Evolutionary conservation across 2,113 vertebrate species (phyloP).

Genomic region (Scartelaos histophorus): DNA sequence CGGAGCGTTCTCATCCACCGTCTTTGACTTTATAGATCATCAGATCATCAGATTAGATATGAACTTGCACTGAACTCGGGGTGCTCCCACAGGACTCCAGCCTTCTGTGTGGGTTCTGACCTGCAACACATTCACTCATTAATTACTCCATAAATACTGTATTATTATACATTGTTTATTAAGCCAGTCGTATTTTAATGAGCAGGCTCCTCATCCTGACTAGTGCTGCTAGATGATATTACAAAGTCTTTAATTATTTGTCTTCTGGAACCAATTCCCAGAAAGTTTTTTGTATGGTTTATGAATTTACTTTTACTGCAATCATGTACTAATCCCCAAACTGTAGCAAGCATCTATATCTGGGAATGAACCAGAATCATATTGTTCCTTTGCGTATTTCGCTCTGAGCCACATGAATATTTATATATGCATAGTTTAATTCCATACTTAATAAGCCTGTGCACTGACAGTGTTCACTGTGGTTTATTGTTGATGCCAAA

Average conservation of each 20-base stretch:
- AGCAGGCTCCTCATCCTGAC: neutral
- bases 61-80: conserved; percentile 20
- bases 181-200: too few relatives aligned
- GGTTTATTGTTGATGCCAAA: neutral
- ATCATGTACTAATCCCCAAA: neutral
- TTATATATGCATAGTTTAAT: conserved; percentile 4
- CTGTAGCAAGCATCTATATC: neutral
- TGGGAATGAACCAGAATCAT: neutral
- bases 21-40: conserved; percentile 25
- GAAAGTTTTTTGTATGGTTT: neutral
- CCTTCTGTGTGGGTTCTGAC: neutral
- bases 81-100: neutral
- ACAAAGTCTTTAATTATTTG: neutral
- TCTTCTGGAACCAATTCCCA: too few relatives aligned
- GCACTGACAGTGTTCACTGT: neutral
- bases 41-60: conserved; percentile 22
- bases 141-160: neutral
- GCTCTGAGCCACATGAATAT: neutral
- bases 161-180: neutral
- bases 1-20: neutral
- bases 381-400: neutral
- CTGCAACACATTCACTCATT: neutral
- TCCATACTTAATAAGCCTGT: neutral
- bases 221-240: neutral
- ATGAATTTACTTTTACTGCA: neutral